These are phyloP conservation scores for Portevinia maculata DNA, from an alignment of 2,888 invertebrate species.

Conservation along the genomic window DNA sequence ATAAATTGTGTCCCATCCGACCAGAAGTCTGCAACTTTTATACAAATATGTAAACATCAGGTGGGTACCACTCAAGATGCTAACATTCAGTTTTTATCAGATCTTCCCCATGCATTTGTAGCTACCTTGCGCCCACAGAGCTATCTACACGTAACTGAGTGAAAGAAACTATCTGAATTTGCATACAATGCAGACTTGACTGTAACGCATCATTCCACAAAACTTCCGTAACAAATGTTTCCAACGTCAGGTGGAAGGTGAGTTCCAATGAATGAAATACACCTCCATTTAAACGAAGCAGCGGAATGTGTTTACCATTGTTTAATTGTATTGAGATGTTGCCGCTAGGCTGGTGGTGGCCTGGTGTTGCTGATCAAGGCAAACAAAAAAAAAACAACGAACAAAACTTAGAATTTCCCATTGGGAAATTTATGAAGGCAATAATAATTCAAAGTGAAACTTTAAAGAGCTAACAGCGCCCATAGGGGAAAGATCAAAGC, in stretches of 20 bases:
- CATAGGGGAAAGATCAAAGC: constrained; percentile 63
- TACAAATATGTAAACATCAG: constrained; percentile 28
- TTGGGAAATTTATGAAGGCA: constrained; percentile 65
- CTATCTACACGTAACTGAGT: background rate
- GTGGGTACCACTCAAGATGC: constrained; percentile 41
- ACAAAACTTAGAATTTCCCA: constrained; percentile 53
- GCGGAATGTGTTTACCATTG: constrained; percentile 41
- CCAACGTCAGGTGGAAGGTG: constrained; percentile 32
- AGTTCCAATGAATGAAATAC: constrained; percentile 54
- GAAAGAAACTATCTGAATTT: constrained; percentile 33
- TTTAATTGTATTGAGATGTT: constrained; percentile 45
- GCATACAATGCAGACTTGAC: constrained; percentile 61
- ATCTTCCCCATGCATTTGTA: constrained; percentile 3
- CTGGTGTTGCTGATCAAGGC: background rate
- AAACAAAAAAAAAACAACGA: constrained; percentile 11
- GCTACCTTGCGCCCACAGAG: background rate
- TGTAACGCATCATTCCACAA: constrained; percentile 55
- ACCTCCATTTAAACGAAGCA: constrained; percentile 12
- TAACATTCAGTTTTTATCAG: constrained; percentile 10
- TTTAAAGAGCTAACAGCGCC: constrained; percentile 62
- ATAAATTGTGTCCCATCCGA: constrained; percentile 27
- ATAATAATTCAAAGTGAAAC: constrained; percentile 66
- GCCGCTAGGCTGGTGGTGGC: constrained; percentile 1
- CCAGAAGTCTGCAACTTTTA: constrained; percentile 8
- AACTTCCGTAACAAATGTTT: constrained; percentile 57